Conservation (phyloP, 1,140 invertebrate species). For the Drosophila insularis region DNA sequence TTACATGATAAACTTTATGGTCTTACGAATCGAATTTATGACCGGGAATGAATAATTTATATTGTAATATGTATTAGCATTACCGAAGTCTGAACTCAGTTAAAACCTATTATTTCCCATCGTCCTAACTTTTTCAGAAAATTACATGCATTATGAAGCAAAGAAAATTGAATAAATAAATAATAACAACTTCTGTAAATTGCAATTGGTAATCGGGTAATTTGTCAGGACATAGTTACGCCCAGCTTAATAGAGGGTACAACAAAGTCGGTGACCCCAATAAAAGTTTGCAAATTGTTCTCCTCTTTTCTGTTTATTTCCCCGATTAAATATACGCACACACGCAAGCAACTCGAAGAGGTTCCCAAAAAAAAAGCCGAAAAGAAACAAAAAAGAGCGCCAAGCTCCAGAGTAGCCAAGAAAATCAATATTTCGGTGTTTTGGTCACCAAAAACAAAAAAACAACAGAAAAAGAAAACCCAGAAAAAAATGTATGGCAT, state of each 20-base stretch:
- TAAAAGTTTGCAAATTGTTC: neutral
- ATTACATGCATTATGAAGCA: too few relatives aligned
- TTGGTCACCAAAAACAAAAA: conserved; percentile 44
- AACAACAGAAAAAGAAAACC: conserved; percentile 37
- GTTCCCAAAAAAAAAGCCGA: conserved; percentile 21
- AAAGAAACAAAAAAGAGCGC: conserved; percentile 62
- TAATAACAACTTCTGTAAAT: too few relatives aligned
- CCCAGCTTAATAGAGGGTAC: neutral
- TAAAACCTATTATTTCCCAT: too few relatives aligned
- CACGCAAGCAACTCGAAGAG: neutral
- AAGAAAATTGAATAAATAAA: too few relatives aligned
- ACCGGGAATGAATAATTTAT: too few relatives aligned
- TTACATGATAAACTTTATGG: too few relatives aligned
- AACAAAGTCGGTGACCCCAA: neutral
- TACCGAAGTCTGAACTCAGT: too few relatives aligned
- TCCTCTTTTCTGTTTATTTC: conserved; percentile 3
- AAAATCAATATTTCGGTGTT: conserved; percentile 71
- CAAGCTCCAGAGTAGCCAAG: conserved; percentile 38
- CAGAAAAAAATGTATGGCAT: conserved; percentile 52
- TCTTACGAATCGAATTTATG: too few relatives aligned
- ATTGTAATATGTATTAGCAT: too few relatives aligned
- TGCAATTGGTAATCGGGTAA: too few relatives aligned
- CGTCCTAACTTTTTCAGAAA: too few relatives aligned
- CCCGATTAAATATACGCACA: conserved; percentile 44
- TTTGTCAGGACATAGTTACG: too few relatives aligned